Evolutionary conservation across 2,113 vertebrate genomes (phyloP).

Genomic region (Megaceryle maxima): DNA sequence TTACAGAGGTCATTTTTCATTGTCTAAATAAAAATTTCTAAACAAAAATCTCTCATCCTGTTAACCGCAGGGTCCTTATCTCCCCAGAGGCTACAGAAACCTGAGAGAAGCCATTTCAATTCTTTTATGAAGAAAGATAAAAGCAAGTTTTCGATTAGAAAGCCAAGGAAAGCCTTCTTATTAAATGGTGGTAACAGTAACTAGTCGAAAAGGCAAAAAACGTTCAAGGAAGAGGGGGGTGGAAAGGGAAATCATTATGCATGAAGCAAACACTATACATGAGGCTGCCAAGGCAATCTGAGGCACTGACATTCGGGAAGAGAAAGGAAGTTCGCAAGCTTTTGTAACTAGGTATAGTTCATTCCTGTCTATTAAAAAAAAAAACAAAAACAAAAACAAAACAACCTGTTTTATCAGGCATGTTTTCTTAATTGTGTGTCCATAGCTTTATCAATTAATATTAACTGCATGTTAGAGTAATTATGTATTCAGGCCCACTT

Average conservation of each 20-base stretch:
- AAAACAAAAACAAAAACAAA: background rate
- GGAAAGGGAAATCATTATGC: slow-evolving; percentile 76
- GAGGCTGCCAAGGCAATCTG: slow-evolving; percentile 62
- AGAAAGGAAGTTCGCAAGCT: slow-evolving; percentile 68
- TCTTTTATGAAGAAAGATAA: slow-evolving; percentile 89
- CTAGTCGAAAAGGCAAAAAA: slow-evolving; percentile 80
- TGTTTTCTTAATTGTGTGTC: slow-evolving; percentile 70
- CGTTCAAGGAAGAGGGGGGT: slow-evolving; percentile 44
- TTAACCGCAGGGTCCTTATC: slow-evolving; percentile 88
- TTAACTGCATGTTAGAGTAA: slow-evolving; percentile 43
- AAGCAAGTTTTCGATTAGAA: slow-evolving; percentile 88
- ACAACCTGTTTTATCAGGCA: slow-evolving; percentile 44
- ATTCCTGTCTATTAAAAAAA: slow-evolving; percentile 49
- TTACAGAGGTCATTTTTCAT: slow-evolving; percentile 91
- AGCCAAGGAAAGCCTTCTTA: slow-evolving; percentile 82
- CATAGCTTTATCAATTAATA: slow-evolving; percentile 59
- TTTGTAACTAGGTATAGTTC: slow-evolving; percentile 49
- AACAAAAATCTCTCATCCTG: slow-evolving; percentile 91
- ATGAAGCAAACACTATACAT: slow-evolving; percentile 62
- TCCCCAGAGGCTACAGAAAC: slow-evolving; percentile 85
- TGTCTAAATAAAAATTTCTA: slow-evolving; percentile 91
- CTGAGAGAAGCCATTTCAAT: slow-evolving; percentile 88
- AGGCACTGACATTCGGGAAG: slow-evolving; percentile 58
- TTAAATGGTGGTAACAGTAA: slow-evolving; percentile 86
- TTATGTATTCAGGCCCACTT: slow-evolving; percentile 60